Percentiles rank a stretch among this genome's conserved stretches.
Evolutionary conservation across 1,140 invertebrate genomes (phyloP).

Genomic region (Leptinotarsa defecta): DNA sequence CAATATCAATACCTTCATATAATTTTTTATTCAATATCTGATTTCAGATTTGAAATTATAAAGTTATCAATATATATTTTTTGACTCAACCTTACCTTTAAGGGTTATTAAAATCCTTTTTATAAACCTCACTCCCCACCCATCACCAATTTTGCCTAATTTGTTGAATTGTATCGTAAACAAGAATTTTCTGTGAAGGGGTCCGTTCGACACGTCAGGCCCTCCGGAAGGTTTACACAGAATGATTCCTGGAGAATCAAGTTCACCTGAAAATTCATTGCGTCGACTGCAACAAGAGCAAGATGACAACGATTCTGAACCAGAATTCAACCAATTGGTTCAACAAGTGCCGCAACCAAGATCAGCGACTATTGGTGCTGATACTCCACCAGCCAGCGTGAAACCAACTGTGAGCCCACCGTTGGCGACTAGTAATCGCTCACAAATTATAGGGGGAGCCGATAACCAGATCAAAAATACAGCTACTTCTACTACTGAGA

Average conservation of each 20-base stretch:
- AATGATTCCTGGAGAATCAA: constrained; percentile 63
- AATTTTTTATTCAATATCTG: no score
- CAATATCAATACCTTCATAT: no score
- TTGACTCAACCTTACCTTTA: no score
- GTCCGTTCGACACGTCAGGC: constrained; percentile 46
- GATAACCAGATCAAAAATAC: not conserved
- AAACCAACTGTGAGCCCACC: constrained; percentile 18
- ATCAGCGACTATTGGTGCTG: constrained; percentile 53
- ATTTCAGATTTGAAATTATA: no score
- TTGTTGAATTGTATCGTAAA: not conserved
- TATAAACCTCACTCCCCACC: no score
- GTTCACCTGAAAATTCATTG: constrained; percentile 49
- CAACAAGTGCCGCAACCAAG: constrained; percentile 39
- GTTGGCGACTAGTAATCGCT: constrained; percentile 36
- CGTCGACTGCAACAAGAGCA: constrained; percentile 31
- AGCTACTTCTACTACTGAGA: not conserved
- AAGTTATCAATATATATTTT: no score
- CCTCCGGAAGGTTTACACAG: constrained; percentile 62
- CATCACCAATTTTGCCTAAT: no score
- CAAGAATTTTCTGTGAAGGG: constrained; percentile 19
- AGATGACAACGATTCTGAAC: constrained; percentile 49
- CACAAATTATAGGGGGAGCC: constrained; percentile 13
- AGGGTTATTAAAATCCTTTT: no score
- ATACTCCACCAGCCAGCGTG: constrained; percentile 48
- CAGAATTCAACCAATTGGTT: constrained; percentile 38